phyloP scores from a whole-genome alignment of 2,797 vertebrate species.

The Sebastolobus alascanus region DNA sequence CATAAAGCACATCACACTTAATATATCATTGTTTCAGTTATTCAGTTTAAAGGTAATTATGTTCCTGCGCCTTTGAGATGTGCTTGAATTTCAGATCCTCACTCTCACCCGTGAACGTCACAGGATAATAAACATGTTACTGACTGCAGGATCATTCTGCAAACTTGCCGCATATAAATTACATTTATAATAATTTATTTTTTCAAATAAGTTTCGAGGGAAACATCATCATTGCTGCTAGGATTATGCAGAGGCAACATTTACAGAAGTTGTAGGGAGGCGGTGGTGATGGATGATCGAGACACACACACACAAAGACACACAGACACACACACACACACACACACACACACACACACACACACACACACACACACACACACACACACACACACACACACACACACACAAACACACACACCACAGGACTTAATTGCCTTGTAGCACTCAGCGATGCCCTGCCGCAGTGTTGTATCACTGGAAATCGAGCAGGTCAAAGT shows the following conservation, averaged over 20 bases:
- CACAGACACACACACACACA: neutral
- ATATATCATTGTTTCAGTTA: neutral
- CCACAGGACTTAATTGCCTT: slow-evolving; percentile 4
- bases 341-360: neutral
- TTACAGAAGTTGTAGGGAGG: slow-evolving; percentile 2
- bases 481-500: slow-evolving; percentile 37
- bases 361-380: neutral
- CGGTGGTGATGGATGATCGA: slow-evolving; percentile 4
- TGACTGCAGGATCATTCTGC: neutral
- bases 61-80: neutral
- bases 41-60: neutral
- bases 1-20: neutral
- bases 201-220: neutral
- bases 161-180: neutral
- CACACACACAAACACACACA: neutral
- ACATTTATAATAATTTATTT: neutral
- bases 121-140: neutral
- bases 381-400: neutral
- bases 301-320: neutral
- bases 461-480: slow-evolving; percentile 7
- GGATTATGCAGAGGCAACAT: neutral
- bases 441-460: slow-evolving; percentile 12
- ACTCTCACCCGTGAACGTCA: neutral
- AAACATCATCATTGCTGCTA: neutral
- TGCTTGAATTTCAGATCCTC: neutral